Percentiles rank a stretch among this genome's conserved stretches.
Conservation (phyloP, 2,888 invertebrate species). For the Bembecia ichneumoniformis region DNA sequence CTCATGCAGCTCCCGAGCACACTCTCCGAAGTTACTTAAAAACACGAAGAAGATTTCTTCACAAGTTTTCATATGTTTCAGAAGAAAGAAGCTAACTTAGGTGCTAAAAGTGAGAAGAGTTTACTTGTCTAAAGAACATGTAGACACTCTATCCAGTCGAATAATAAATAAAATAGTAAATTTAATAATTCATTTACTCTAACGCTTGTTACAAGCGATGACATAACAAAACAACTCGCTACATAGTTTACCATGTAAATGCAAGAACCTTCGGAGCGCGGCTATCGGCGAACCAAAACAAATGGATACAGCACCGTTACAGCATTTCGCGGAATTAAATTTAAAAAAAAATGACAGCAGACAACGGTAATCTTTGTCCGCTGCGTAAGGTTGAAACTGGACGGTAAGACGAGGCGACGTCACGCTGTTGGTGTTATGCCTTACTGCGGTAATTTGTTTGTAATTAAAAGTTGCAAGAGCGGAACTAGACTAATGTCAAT, state of each 20-base stretch:
- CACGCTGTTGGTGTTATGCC: constrained; percentile 24
- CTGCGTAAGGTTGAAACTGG: constrained; percentile 43
- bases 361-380: constrained; percentile 64
- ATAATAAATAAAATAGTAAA: no score
- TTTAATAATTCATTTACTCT: no score
- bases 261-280: constrained; percentile 21
- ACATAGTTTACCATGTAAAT: constrained; percentile 1
- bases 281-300: constrained; percentile 54
- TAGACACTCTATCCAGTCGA: no score
- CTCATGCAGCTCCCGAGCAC: no score
- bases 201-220: not conserved
- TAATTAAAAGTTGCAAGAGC: constrained; percentile 40
- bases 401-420: constrained; percentile 33
- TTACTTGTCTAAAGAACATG: no score
- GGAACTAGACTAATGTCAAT: constrained; percentile 21
- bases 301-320: constrained; percentile 65
- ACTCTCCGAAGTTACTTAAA: no score
- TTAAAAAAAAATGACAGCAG: constrained; percentile 45
- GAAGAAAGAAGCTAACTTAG: no score
- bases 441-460: constrained; percentile 2
- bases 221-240: not conserved
- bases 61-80: no score
- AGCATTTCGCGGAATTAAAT: constrained; percentile 63
- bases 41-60: no score
- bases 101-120: no score